These are phyloP conservation scores for Phlogophora meticulosa DNA, from an alignment of 2,888 invertebrate species.

Conservation along the genomic window DNA sequence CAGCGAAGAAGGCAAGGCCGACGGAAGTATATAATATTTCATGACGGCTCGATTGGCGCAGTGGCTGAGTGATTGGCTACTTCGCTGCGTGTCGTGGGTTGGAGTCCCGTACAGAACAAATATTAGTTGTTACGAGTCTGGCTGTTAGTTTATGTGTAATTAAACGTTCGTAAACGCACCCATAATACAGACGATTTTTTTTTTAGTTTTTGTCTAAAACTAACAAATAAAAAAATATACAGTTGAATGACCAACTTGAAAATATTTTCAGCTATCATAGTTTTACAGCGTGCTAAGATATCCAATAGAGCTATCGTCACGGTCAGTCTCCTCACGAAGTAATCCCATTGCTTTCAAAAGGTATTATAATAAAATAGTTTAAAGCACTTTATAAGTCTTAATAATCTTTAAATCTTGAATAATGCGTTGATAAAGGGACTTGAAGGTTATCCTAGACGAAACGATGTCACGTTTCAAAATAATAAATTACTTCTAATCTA, in stretches of 20 bases:
- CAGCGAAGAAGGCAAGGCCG: too few species aligned
- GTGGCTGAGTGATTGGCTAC: too few species aligned
- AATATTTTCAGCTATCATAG: neutral
- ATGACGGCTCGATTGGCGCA: too few species aligned
- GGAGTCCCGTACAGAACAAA: too few species aligned
- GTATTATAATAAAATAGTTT: conserved; percentile 39
- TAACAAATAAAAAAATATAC: neutral
- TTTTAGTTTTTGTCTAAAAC: too few species aligned
- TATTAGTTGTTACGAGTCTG: too few species aligned
- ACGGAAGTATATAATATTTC: too few species aligned
- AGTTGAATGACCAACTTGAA: neutral
- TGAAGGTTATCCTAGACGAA: conserved; percentile 19
- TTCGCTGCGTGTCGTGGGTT: too few species aligned
- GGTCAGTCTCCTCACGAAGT: conserved; percentile 8
- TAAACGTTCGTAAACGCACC: too few species aligned
- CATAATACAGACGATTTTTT: too few species aligned
- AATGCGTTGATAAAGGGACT: conserved; percentile 42
- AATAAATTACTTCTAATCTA: conserved; percentile 49
- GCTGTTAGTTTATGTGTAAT: too few species aligned
- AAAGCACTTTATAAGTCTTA: conserved; percentile 29
- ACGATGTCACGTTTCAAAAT: conserved; percentile 39
- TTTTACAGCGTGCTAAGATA: conserved; percentile 22
- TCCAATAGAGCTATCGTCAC: conserved; percentile 1
- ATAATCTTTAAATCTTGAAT: conserved; percentile 53
- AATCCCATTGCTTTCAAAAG: conserved; percentile 20